A percentile compares a stretch with the other conserved stretches of the same genome.
These are phyloP conservation scores for Holotrichia oblita DNA, from an alignment of 1,140 invertebrate species.

Conservation along the genomic window DNA sequence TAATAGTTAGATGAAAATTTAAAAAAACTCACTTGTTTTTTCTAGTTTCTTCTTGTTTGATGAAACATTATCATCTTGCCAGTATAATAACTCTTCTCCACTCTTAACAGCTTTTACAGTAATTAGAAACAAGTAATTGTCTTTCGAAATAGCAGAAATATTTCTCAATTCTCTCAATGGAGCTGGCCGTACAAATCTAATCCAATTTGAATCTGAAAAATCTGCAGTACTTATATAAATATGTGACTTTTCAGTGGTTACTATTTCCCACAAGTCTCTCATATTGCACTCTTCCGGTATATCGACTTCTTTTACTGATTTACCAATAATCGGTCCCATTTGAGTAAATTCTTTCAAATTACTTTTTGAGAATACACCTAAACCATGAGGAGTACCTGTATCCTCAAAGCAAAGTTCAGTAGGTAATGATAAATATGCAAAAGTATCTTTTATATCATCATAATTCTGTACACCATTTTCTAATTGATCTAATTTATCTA, in stretches of 20 bases:
- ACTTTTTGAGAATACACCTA: conserved; percentile 73
- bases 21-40: conserved; percentile 70
- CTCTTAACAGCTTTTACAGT: conserved; percentile 68
- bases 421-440: conserved; percentile 67
- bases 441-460: conserved; percentile 58
- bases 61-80: conserved; percentile 72
- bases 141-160: conserved; percentile 71
- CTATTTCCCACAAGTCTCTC: conserved; percentile 77
- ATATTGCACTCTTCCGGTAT: conserved; percentile 78
- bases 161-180: conserved; percentile 73
- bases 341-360: conserved; percentile 73
- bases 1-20: background rate
- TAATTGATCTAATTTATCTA: conserved; percentile 52
- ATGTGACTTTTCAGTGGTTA: conserved; percentile 56
- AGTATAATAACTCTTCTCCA: conserved; percentile 75
- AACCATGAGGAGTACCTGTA: conserved; percentile 64
- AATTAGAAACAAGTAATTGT: conserved; percentile 75
- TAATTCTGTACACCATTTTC: conserved; percentile 58
- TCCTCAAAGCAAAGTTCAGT: conserved; percentile 66
- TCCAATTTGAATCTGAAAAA: conserved; percentile 80
- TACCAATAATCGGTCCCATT: conserved; percentile 80
- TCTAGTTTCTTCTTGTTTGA: conserved; percentile 75
- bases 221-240: conserved; percentile 73
- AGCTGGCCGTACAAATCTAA: conserved; percentile 81
- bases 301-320: conserved; percentile 72